phyloP scores from a whole-genome alignment of 37 sponge, comb jelly and placozoan species.

The Aplysina aerophoba region DNA sequence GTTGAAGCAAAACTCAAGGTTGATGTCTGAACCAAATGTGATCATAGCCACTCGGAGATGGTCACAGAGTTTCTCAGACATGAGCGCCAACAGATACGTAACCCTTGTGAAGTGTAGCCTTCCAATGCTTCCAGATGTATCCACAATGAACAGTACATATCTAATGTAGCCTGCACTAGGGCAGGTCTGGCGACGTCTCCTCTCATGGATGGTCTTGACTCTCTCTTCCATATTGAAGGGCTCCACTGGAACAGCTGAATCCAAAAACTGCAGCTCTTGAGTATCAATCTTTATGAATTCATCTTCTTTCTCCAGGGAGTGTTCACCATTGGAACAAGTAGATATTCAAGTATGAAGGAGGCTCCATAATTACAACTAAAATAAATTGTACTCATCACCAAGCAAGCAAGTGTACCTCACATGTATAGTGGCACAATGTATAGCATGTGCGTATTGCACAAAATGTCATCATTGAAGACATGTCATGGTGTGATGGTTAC shows the following conservation, averaged over 20 bases:
- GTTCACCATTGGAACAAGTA: too few relatives aligned
- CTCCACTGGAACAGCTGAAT: neutral
- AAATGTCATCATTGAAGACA: too few relatives aligned
- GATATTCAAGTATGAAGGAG: too few relatives aligned
- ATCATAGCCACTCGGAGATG: constrained; percentile 31
- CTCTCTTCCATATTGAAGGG: constrained; percentile 15
- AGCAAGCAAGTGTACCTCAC: too few relatives aligned
- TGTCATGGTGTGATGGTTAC: too few relatives aligned
- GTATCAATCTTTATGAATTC: neutral
- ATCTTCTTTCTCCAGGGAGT: too few relatives aligned
- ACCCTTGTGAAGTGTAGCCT: neutral
- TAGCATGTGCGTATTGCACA: too few relatives aligned
- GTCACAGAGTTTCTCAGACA: constrained; percentile 19
- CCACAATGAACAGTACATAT: constrained; percentile 24
- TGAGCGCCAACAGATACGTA: neutral
- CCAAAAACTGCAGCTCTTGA: neutral
- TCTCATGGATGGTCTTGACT: neutral
- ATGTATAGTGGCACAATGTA: too few relatives aligned
- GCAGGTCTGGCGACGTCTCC: neutral
- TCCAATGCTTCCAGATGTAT: constrained; percentile 32
- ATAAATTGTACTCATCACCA: too few relatives aligned
- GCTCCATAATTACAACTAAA: too few relatives aligned
- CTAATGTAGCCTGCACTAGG: neutral
- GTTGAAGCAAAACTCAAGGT: constrained; percentile 47
- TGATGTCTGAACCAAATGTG: constrained; percentile 28